Evolutionary conservation across 2,888 invertebrate species (phyloP).

Genomic region (Lasioglossum vierecki): DNA sequence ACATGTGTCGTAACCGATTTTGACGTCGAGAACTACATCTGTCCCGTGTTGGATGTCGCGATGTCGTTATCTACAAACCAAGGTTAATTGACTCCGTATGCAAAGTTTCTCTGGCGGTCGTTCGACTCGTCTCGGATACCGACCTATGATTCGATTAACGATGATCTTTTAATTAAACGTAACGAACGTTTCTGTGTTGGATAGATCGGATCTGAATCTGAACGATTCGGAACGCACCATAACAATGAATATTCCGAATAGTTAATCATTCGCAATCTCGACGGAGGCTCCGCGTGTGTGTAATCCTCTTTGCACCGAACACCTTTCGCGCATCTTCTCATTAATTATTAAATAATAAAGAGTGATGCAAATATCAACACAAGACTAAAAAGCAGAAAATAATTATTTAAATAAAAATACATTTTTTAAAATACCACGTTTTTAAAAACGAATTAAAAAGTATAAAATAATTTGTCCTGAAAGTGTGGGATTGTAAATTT

Average conservation of each 20-base stretch:
- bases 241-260: background rate
- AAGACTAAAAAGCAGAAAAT: too few species aligned
- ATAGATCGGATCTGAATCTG: background rate
- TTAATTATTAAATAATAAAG: background rate
- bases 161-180: constrained; percentile 21
- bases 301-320: background rate
- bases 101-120: background rate
- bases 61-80: background rate
- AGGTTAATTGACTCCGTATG: constrained; percentile 27
- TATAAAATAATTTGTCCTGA: too few species aligned
- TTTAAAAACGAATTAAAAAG: too few species aligned
- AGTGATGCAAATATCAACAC: too few species aligned
- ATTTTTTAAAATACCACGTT: too few species aligned
- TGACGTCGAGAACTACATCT: background rate
- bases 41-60: constrained; percentile 11
- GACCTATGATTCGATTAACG: constrained; percentile 26
- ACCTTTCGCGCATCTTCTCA: background rate
- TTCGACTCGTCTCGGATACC: background rate
- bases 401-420: too few species aligned
- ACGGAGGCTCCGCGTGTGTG: background rate
- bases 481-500: too few species aligned
- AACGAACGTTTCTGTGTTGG: background rate
- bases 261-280: background rate
- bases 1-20: background rate
- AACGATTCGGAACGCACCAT: background rate